Evolutionary conservation across 2,113 vertebrate species (phyloP), one percentile per base, ranked within the genome.

Genomic region (Eonycteris spelaea): DNA sequence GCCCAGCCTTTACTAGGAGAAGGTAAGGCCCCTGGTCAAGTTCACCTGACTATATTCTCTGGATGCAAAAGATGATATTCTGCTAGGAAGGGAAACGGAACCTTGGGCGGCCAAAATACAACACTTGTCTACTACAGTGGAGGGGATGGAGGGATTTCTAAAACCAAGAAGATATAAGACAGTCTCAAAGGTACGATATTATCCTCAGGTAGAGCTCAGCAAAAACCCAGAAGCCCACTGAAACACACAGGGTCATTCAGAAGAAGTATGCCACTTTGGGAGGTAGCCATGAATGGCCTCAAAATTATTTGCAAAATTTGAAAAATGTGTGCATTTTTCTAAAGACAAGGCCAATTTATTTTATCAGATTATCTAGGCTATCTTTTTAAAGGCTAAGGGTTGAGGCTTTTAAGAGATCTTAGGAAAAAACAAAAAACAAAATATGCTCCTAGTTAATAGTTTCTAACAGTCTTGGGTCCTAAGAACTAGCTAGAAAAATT

Each of bases 221-320:
- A 61, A 90, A 95, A 68, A 1, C 14, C 79, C 84, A 83, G 55
- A 75, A 89, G 53, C 4, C 22, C n/a, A n/a, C 4, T 28, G 38
- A 78, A 45, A 65, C 3, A 86, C 33, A 86, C 48, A 1, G 6
- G 68, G 28, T 90, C 75, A 87, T 35, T 67, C 35, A 38, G 40
- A 68, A 59, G 33, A 93, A 79, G 92, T n/a, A 4, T 4, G 19
- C 14, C 51, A 83, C n/a, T 40, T 10, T 28, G 22, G 28, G 1
- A 86, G 24, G 28, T 28, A 33, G 43, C 57, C 55, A 48, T 6
- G 26, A 92, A 70, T 75, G 57, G 61, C 40, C n/a, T 90, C 71
- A 79, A 65, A 74, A 87, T 83, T 70, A 75, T 61, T 90, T 55
- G 18, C 33, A 71, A 97, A 94, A 94, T 70, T 63, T 13, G 51